Conservation (phyloP, 2,888 invertebrate species). For the Dynastes maya region DNA sequence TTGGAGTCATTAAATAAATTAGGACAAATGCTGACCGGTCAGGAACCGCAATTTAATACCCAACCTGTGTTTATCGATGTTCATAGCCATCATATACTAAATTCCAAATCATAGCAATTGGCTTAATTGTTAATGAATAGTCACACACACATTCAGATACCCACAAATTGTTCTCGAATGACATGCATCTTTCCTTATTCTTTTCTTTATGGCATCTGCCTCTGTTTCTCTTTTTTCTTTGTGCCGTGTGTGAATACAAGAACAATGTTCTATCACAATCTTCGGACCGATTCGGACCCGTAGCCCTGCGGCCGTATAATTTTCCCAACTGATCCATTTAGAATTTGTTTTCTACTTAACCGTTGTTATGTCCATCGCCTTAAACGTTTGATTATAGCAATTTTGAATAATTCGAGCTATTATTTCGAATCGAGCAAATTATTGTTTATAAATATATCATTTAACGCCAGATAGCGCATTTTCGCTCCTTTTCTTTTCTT, state of each 20-base stretch:
- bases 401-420: slow-evolving; percentile 69
- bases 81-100: slow-evolving; percentile 60
- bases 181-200: slow-evolving; percentile 65
- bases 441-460: slow-evolving; percentile 69
- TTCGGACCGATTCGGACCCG: slow-evolving; percentile 51
- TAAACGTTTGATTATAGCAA: slow-evolving; percentile 70
- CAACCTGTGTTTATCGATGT: slow-evolving; percentile 58
- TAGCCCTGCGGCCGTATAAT: slow-evolving; percentile 63
- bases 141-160: slow-evolving; percentile 60
- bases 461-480: slow-evolving; percentile 62
- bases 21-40: slow-evolving; percentile 43
- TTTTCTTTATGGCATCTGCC: slow-evolving; percentile 46
- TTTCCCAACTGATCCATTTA: slow-evolving; percentile 67
- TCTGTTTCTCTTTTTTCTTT: slow-evolving; percentile 33
- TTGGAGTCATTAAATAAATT: slow-evolving; percentile 45
- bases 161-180: slow-evolving; percentile 66
- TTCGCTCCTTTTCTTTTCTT: slow-evolving; percentile 49
- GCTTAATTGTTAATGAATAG: slow-evolving; percentile 77
- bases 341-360: slow-evolving; percentile 70
- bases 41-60: slow-evolving; percentile 59
- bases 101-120: slow-evolving; percentile 73
- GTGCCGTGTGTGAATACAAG: slow-evolving; percentile 30
- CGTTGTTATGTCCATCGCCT: slow-evolving; percentile 67
- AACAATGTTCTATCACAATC: slow-evolving; percentile 43
- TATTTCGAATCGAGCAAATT: slow-evolving; percentile 67